Base-by-base conservation (phyloP, 2,797 vertebrate genomes). In the Semotilus atromaculatus region DNA sequence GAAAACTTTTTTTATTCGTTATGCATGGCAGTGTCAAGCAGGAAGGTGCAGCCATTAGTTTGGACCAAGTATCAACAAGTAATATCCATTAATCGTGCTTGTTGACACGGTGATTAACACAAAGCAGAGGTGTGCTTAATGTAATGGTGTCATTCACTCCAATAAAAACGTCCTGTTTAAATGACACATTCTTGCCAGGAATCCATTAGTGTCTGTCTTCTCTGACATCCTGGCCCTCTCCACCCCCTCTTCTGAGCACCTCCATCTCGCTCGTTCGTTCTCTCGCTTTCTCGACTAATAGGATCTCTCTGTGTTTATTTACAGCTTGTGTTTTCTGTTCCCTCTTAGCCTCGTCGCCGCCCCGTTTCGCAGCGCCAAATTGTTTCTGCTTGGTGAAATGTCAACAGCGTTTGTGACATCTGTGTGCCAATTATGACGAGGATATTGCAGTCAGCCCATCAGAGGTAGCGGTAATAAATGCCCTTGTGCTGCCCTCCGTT, bases 341-440 rank as follows among this genome's bases (percentile, higher is more conserved):
- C 87, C 82, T 87, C 82, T 88, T 83, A 82, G 78, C 76, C 86
- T 83, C 88, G 60, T 84, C 82, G 74, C 87, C 76, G 77, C 91
- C 89, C 86, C 88, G 88, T 91, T 92, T 89, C 86, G 82, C 87
- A 84, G 66, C 34, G 85, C 85, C 90, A 92, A 91, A 93, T 93
- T 90, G 90, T 93, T 93, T 94, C 92, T 91, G 92, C 91, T 92
- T 86, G 62, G 90, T 91, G 87, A 93, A 94, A 94, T 93, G 92
- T 93, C 92, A 94, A 91, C 92, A 90, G 90, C 89, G 88, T 92
- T 86, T 91, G 90, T 92, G 91, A 92, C 92, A 93, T 93, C 92
- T 90, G 91, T 90, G 91, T 82, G 73, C 87, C 93, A 90, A 89
- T 93, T 92, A 93, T 92, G 90, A 93, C 89, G 90, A 89, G 89